Evolutionary conservation across 2,797 vertebrate genomes (phyloP).

Genomic region (Thalassophryne amazonica): DNA sequence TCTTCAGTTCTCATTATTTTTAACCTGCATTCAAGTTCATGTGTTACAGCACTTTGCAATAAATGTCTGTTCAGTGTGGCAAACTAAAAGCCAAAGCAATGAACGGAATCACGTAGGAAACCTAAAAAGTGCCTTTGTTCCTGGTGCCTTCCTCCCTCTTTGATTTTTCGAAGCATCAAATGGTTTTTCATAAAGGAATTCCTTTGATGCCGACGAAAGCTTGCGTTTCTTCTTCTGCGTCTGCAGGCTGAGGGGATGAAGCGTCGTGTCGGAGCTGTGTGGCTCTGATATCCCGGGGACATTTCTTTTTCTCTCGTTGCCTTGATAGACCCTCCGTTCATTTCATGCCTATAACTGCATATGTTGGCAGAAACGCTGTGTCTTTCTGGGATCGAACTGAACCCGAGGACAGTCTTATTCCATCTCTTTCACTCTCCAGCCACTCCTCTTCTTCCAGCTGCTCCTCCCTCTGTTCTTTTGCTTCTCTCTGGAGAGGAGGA

Average conservation of each 20-base stretch:
- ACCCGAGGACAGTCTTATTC: constrained; percentile 27
- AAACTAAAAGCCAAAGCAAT: not conserved
- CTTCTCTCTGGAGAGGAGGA: constrained; percentile 30
- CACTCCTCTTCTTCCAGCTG: constrained; percentile 1
- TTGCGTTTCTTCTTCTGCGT: not conserved
- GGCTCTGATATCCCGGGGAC: constrained; percentile 31
- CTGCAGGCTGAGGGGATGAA: constrained; percentile 23
- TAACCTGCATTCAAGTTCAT: not conserved
- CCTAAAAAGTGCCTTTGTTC: not conserved
- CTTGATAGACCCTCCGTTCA: constrained; percentile 20
- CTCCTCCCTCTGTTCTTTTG: constrained; percentile 20
- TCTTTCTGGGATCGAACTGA: constrained; percentile 23
- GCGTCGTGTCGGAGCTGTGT: constrained; percentile 36
- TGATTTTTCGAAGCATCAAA: not conserved
- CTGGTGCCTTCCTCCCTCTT: not conserved
- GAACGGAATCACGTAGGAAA: not conserved
- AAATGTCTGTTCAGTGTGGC: not conserved
- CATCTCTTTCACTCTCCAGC: constrained; percentile 2
- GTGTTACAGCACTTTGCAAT: not conserved
- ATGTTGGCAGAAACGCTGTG: constrained; percentile 30
- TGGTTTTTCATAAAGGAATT: constrained; percentile 26
- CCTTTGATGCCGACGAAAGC: constrained; percentile 26
- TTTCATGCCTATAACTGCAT: constrained; percentile 54
- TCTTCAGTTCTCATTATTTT: not conserved
- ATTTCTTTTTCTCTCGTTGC: not conserved